These are phyloP conservation scores for Crocodylus rhombifer DNA, from an alignment of 2,797 vertebrate species.

Conservation along the genomic window DNA sequence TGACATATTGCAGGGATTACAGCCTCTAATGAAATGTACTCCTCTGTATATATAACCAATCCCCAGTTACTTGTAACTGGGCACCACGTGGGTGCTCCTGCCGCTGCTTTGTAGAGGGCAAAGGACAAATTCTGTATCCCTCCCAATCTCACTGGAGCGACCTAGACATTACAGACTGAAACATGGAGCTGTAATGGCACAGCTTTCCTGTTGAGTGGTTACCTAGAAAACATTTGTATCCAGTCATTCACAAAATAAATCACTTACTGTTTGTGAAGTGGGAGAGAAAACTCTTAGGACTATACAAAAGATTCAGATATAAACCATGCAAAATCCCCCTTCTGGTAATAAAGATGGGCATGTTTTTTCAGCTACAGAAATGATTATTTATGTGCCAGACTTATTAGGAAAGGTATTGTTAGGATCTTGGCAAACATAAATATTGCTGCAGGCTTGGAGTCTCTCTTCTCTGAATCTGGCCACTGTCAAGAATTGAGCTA, in stretches of 20 bases:
- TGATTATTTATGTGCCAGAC: slow-evolving; percentile 75
- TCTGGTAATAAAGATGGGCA: slow-evolving; percentile 71
- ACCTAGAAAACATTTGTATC: background rate
- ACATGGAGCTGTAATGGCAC: background rate
- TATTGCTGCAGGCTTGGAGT: slow-evolving; percentile 8
- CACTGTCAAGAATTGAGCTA: slow-evolving; percentile 71
- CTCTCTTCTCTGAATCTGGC: slow-evolving; percentile 64
- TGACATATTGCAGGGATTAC: rapidly evolving
- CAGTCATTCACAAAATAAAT: slow-evolving; percentile 61
- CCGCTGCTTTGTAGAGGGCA: background rate
- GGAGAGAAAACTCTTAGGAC: slow-evolving; percentile 58
- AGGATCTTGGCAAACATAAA: slow-evolving; percentile 71
- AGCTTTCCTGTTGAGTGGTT: background rate
- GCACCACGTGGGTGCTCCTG: background rate
- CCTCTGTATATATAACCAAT: background rate
- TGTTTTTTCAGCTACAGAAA: slow-evolving; percentile 64
- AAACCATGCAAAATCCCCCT: slow-evolving; percentile 54
- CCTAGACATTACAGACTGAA: background rate
- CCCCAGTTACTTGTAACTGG: background rate
- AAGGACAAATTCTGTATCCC: background rate
- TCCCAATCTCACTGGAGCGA: background rate
- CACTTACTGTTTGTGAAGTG: slow-evolving; percentile 62
- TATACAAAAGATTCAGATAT: slow-evolving; percentile 49
- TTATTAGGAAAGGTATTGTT: slow-evolving; percentile 78
- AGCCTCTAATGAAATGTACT: background rate